Percentiles rank a stretch among this genome's conserved stretches.
Conservation (phyloP, 2,113 vertebrate species). For the Eurypyga helias region DNA sequence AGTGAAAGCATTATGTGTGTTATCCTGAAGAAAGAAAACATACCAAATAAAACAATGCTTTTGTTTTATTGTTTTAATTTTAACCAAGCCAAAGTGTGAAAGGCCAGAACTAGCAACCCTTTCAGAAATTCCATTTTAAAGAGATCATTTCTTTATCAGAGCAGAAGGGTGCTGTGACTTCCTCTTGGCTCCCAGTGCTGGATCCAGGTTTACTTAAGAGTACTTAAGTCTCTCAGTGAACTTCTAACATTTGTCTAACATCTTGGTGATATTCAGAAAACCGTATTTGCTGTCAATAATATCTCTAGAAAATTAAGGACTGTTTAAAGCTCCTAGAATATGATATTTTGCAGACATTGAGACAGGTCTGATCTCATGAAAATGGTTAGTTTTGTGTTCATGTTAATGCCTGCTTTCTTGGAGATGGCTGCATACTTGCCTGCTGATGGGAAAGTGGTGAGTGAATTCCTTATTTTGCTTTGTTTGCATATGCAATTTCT, state of each 20-base stretch:
- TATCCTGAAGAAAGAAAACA: background rate
- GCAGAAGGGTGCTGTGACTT: background rate
- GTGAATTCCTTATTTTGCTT: too few species aligned
- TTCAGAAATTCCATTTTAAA: conserved; percentile 12
- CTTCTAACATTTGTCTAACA: background rate
- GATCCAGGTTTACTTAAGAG: background rate
- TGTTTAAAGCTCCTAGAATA: background rate
- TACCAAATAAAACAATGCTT: background rate
- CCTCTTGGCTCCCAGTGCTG: background rate
- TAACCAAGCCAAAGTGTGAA: background rate
- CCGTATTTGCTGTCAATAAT: background rate
- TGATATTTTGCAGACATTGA: background rate
- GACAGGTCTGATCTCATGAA: background rate
- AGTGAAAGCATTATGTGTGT: background rate
- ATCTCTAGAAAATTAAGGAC: background rate
- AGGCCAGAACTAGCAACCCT: background rate
- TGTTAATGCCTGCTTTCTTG: too few species aligned
- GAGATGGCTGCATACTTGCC: too few species aligned
- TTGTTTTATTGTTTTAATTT: background rate
- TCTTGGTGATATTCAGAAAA: background rate
- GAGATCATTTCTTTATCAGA: background rate
- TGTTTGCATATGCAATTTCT: too few species aligned
- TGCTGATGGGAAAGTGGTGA: too few species aligned
- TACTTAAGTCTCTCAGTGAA: background rate
- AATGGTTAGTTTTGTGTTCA: background rate